phyloP scores from a whole-genome alignment of 2,113 vertebrate species.

The Serinus canaria region DNA sequence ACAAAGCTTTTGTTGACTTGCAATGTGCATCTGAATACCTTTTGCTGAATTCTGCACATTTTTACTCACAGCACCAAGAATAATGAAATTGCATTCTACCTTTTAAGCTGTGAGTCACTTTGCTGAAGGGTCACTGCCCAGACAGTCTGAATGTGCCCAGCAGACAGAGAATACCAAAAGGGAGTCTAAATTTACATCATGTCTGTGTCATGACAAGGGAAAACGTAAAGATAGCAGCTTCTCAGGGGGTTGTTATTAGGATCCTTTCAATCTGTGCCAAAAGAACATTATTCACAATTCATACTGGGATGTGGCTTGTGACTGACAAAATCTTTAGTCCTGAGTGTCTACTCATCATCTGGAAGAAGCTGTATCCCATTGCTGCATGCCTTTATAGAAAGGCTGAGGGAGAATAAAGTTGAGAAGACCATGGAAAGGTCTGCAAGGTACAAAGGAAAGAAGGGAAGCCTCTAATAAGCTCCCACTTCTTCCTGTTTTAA shows the following conservation, averaged over 20 bases:
- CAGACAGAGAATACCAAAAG: conserved; percentile 21
- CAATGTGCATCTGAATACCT: background rate
- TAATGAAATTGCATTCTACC: conserved; percentile 28
- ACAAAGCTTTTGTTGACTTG: background rate
- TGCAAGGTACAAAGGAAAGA: background rate
- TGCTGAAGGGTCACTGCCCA: conserved; percentile 30
- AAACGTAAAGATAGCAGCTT: background rate
- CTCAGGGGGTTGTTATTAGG: background rate
- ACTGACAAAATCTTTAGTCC: background rate
- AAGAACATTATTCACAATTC: conserved; percentile 1
- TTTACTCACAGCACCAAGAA: conserved; percentile 25
- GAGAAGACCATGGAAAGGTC: background rate
- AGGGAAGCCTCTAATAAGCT: background rate
- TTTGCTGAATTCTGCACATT: background rate
- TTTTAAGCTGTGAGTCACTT: conserved; percentile 48
- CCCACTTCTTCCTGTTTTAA: background rate
- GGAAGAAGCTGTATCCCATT: background rate
- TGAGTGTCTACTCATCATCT: background rate
- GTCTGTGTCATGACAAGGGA: conserved; percentile 11
- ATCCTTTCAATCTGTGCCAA: background rate
- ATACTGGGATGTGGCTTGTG: background rate
- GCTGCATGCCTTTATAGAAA: background rate
- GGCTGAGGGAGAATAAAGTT: background rate
- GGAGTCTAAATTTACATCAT: background rate
- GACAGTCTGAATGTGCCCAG: conserved; percentile 28